Base-by-base conservation (phyloP, 92 coral and sea anemone genomes). In the Siderastrea radians region DNA sequence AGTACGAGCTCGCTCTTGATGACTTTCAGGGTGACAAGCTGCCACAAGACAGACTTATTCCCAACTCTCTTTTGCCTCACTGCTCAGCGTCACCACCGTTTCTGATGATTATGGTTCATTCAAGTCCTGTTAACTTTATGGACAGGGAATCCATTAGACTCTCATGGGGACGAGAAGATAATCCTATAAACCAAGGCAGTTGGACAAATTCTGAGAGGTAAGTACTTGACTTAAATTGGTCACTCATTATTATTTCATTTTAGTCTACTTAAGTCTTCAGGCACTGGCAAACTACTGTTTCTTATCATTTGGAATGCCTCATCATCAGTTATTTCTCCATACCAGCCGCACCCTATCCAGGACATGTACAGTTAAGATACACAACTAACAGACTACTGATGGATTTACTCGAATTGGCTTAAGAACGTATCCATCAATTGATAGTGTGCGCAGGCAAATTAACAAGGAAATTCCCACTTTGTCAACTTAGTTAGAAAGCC, bases 141-240 rank as follows among this genome's bases (percentile, higher is more conserved):
- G 93, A 93, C 49, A 88, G 98, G n/a, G 96, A 95, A 64, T 87
- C 96, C 64, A 95, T 95, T 74, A 75, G 98, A 52, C 84, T 95
- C 5, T 93, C 98, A 1, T 95, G 98, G 98, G 98, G 98, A n/a
- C 84, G 93, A 19, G 93, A 90, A 74, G 98, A 95, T 49, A 95
- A 95, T 72, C 83, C 94, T n/a, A 91, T 95, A 72, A 95, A 95
- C 68, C 96, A 93, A 69, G 98, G 98, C 19, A 90, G 96, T 12
- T 95, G 98, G 98, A 88, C 90, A 17, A 70, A 82, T 52, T 73
- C 92, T 4, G 94, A 93, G 53, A 95, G 96, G 98, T 95, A 80
- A 70, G 67, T 69, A 61, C 67, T 10, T n/a, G 1, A 14, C 3
- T 48, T 57, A 68, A 13, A 3, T 8, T 11, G 2, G 68, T 13